Evolutionary conservation across 2,797 vertebrate genomes (phyloP).

Genomic region (Liparis tanakae): DNA sequence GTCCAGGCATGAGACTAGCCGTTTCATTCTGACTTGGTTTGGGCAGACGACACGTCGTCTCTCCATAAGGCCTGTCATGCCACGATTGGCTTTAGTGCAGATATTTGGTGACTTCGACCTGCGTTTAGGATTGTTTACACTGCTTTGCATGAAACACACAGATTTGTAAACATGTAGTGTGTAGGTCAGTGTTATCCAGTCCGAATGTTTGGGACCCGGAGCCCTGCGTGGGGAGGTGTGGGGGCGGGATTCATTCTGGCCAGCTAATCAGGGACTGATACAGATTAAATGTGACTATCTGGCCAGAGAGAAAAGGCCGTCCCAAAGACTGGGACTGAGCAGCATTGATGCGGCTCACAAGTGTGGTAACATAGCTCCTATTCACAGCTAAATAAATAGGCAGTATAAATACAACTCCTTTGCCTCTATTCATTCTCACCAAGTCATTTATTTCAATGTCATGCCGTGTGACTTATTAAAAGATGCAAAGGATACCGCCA

Average conservation of each 20-base stretch:
- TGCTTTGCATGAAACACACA: constrained; percentile 44
- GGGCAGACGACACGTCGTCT: constrained; percentile 40
- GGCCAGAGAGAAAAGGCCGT: constrained; percentile 15
- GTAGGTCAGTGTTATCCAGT: constrained; percentile 37
- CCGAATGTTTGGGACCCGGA: constrained; percentile 28
- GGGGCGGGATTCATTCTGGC: not conserved
- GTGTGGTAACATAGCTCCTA: constrained; percentile 36
- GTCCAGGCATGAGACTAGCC: constrained; percentile 43
- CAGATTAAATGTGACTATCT: not conserved
- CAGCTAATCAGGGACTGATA: constrained; percentile 12
- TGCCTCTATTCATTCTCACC: constrained; percentile 15
- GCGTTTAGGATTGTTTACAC: constrained; percentile 56
- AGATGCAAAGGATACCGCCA: constrained; percentile 5
- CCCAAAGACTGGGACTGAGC: constrained; percentile 35
- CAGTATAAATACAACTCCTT: constrained; percentile 12
- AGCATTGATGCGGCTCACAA: constrained; percentile 33
- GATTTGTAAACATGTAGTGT: constrained; percentile 66
- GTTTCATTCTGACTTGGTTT: constrained; percentile 40
- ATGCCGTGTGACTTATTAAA: not conserved
- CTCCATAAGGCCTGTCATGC: constrained; percentile 51
- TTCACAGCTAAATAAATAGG: constrained; percentile 30
- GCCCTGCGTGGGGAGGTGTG: not conserved
- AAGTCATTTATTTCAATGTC: constrained; percentile 7
- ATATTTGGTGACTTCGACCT: constrained; percentile 45
- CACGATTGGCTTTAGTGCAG: constrained; percentile 63